phyloP scores from a whole-genome alignment of 2,888 invertebrate species.

The Meiosimyza platycephala region DNA sequence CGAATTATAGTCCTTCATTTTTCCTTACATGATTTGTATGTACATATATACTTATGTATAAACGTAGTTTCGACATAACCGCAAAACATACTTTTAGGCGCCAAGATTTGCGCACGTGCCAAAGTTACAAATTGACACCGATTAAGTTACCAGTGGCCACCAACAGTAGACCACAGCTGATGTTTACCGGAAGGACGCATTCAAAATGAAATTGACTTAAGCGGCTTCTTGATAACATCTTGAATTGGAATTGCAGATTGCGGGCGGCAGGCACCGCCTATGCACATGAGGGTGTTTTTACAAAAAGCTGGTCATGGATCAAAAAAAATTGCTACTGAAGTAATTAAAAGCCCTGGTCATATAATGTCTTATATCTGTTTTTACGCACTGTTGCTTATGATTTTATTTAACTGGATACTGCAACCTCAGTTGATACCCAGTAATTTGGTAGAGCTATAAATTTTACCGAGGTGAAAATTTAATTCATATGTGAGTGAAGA shows the following conservation, averaged over 20 bases:
- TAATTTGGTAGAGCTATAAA: no score
- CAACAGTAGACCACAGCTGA: slow-evolving; percentile 1
- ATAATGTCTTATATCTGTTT: no score
- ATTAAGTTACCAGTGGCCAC: not conserved
- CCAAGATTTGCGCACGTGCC: not conserved
- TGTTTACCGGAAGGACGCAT: not conserved
- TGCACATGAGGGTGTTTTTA: no score
- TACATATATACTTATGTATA: not conserved
- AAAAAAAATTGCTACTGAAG: no score
- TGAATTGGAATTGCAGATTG: not conserved
- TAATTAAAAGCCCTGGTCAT: no score
- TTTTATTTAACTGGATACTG: no score
- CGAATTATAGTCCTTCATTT: not conserved
- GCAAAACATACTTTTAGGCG: not conserved
- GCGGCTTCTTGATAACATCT: not conserved
- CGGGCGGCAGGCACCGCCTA: not conserved
- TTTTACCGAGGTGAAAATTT: no score
- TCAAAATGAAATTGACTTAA: slow-evolving; percentile 15
- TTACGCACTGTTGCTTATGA: no score
- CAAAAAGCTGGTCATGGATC: no score
- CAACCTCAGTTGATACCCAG: no score
- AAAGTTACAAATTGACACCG: slow-evolving; percentile 8
- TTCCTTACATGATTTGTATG: not conserved
- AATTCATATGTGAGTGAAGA: no score
- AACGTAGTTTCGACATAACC: not conserved